These are phyloP conservation scores for Macaria notata DNA, from an alignment of 2,888 invertebrate species.

Conservation along the genomic window DNA sequence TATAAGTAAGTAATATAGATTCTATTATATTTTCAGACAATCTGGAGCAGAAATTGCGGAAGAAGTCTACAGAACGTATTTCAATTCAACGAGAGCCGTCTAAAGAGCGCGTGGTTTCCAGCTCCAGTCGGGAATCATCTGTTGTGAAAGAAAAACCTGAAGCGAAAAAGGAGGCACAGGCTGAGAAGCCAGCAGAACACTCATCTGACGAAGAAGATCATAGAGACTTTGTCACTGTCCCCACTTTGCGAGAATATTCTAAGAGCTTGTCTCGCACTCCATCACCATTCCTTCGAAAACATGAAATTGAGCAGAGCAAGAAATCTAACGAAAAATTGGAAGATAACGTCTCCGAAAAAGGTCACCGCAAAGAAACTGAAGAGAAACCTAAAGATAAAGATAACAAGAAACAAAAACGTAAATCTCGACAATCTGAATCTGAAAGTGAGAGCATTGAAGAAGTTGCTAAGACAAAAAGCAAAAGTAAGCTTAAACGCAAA, in stretches of 20 bases:
- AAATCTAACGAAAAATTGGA: constrained; percentile 65
- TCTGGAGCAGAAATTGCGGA: constrained; percentile 56
- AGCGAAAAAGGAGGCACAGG: constrained; percentile 51
- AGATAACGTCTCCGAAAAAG: constrained; percentile 71
- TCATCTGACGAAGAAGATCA: constrained; percentile 72
- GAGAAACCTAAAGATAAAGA: constrained; percentile 51
- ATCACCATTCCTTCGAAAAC: constrained; percentile 90
- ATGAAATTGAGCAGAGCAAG: constrained; percentile 79
- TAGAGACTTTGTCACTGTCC: constrained; percentile 66
- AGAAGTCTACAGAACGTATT: constrained; percentile 66
- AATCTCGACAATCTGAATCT: constrained; percentile 76
- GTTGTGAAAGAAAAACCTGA: constrained; percentile 64
- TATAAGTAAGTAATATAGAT: neutral
- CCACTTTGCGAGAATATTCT: constrained; percentile 81
- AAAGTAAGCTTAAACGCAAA: constrained; percentile 72
- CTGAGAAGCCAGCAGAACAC: constrained; percentile 50
- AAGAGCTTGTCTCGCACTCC: constrained; percentile 92
- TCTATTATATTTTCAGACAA: constrained; percentile 50
- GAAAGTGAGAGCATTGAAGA: constrained; percentile 76
- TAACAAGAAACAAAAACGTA: constrained; percentile 74
- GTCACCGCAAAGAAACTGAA: constrained; percentile 64
- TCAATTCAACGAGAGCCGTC: constrained; percentile 56
- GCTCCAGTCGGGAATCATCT: constrained; percentile 75
- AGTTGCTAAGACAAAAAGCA: constrained; percentile 66
- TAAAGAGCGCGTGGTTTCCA: constrained; percentile 68